Evolutionary conservation across 2,888 invertebrate genomes (phyloP).

Genomic region (Zootermopsis nevadensis): DNA sequence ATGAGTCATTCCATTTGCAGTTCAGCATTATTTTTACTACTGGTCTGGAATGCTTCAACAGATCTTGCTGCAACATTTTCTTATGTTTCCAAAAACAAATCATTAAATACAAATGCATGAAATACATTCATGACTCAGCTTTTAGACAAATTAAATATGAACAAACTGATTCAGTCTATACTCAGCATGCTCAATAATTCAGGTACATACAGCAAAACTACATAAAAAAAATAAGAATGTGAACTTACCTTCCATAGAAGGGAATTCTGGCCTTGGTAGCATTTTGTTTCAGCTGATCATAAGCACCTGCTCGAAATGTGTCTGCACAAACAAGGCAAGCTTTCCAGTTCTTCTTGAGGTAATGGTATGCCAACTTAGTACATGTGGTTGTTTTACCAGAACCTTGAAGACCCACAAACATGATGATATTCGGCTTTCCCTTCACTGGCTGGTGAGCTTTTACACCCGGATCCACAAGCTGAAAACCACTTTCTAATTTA

Average conservation of each 20-base stretch:
- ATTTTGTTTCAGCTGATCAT: slow-evolving; percentile 99
- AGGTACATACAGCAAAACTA: too few species aligned
- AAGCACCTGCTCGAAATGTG: slow-evolving; percentile 99
- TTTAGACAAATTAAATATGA: too few species aligned
- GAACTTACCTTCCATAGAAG: slow-evolving; percentile 91
- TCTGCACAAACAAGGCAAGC: slow-evolving; percentile 98
- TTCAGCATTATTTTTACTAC: too few species aligned
- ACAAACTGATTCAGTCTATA: too few species aligned
- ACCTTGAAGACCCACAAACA: slow-evolving; percentile 99
- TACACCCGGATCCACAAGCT: slow-evolving; percentile 97
- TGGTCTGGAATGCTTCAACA: too few species aligned
- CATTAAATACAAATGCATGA: too few species aligned
- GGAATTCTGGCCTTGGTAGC: slow-evolving; percentile 99
- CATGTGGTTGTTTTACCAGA: slow-evolving; percentile 99
- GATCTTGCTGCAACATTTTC: too few species aligned
- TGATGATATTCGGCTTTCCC: slow-evolving; percentile 94
- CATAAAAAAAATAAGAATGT: background rate
- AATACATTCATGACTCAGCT: too few species aligned
- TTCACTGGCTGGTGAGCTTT: slow-evolving; percentile 97
- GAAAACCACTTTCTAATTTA: slow-evolving; percentile 50
- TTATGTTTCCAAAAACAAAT: too few species aligned
- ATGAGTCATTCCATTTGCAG: too few species aligned
- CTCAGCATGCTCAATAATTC: too few species aligned
- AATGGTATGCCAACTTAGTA: slow-evolving; percentile 98
- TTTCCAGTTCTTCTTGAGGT: slow-evolving; percentile 99